Conservation (phyloP, 2,888 invertebrate species). For the Eupeodes luniger region DNA sequence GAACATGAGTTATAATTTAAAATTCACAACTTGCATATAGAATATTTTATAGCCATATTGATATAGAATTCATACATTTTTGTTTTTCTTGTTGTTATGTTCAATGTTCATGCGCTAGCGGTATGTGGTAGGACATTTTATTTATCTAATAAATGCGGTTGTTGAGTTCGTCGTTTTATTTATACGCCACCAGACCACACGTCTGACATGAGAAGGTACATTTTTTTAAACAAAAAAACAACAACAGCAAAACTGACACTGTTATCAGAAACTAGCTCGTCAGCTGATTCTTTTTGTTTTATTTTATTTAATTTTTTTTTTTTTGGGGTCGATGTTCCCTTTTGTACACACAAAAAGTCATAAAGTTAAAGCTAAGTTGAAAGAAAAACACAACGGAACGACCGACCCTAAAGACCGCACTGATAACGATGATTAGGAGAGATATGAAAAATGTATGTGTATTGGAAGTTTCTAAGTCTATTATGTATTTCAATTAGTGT, state of each 20-base stretch:
- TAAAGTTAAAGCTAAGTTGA: not conserved
- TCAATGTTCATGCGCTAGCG: conserved; percentile 71
- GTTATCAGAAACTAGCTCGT: conserved; percentile 68
- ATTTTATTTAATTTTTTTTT: not conserved
- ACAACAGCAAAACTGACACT: conserved; percentile 41
- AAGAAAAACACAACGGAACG: conserved; percentile 2
- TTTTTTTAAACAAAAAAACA: not conserved
- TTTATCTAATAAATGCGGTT: conserved; percentile 73
- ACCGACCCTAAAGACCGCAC: conserved; percentile 2
- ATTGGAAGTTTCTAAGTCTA: not conserved
- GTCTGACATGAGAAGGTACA: conserved; percentile 52
- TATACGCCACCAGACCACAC: conserved; percentile 52
- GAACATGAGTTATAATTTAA: conserved; percentile 69
- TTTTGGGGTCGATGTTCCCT: conserved; percentile 72
- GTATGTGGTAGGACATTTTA: conserved; percentile 56
- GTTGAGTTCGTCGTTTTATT: conserved; percentile 42
- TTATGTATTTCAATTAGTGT: not conserved
- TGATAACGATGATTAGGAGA: conserved; percentile 24
- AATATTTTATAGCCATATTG: conserved; percentile 1
- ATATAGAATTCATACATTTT: conserved; percentile 42
- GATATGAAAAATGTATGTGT: conserved; percentile 51
- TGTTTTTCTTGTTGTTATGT: conserved; percentile 45
- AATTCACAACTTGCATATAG: conserved; percentile 60
- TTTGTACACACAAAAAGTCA: conserved; percentile 66
- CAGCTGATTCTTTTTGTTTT: conserved; percentile 62